Base-by-base conservation (phyloP, 2,888 invertebrate species). In the Neria commutata region DNA sequence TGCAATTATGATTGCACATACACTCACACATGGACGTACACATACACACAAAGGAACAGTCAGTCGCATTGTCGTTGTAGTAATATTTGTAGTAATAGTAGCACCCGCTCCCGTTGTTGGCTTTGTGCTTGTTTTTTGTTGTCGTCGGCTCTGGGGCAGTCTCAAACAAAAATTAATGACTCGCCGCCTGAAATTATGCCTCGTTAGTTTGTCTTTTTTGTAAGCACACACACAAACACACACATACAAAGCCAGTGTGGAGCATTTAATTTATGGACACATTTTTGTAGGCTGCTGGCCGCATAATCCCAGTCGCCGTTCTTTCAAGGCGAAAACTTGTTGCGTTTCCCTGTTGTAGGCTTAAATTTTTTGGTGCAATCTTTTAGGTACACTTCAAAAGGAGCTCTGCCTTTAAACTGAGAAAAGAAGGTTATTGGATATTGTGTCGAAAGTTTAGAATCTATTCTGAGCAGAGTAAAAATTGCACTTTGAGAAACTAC, bases 91-190 rank as follows among this genome's bases (percentile, higher is more conserved):
- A 5, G 19, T 45, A 23, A 17, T 45, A 45, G 5, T 21, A 45
- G 17, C 19, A 45, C 34, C 16, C 6, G 3, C 25, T 11, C 4
- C 24, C 26, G 24, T 47, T 1, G 24, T 14, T 47, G 25, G 24
- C 24, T 49, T 26, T 19, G 33, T 17, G n/a, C 16, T 26, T 25
- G 16, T 10, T 54, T 54, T 17, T 23, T 26, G 17, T 24, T 25
- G 48, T 42, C 16, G 37, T 42, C 45, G 54, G 23, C 54, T 49
- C 45, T 53, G 37, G 58, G 53, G 17, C 58, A 58, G 58, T 54
- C 53, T 58, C 48, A 42, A 26, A 58, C 54, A 58, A 46, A 56
- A 54, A 54, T 58, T 58, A 58, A 58, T 58, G 58, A 58, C 54
- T 58, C 54, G 45, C n/a, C n/a, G n/a, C 45, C 50, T 46, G 50